Percentiles rank a stretch among this genome's conserved stretches.
These are phyloP conservation scores for Eidolon dupreanum DNA, from an alignment of 2,797 vertebrate genomes.

Conservation along the genomic window DNA sequence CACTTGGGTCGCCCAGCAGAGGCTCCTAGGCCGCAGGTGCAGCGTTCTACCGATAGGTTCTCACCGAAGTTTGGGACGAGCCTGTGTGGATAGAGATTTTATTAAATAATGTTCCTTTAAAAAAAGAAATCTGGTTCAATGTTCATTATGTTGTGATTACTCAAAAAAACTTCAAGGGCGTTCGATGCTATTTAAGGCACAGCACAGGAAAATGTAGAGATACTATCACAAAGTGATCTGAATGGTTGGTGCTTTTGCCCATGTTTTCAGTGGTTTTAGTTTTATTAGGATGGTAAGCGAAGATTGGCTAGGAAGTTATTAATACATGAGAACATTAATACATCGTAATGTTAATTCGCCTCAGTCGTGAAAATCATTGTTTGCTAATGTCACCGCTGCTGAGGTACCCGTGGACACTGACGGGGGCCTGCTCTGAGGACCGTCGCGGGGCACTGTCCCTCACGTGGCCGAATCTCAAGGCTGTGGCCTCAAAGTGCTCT, in stretches of 20 bases:
- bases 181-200: not conserved
- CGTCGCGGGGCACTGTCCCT: too few species aligned
- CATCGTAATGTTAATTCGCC: not conserved
- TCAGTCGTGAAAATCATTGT: not conserved
- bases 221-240: not conserved
- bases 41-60: not conserved
- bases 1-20: not conserved
- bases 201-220: not conserved
- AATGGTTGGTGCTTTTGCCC: not conserved
- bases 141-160: not conserved
- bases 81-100: not conserved
- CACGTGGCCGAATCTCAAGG: not conserved
- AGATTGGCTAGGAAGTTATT: not conserved
- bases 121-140: not conserved
- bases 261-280: not conserved
- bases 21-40: too few species aligned
- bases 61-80: not conserved
- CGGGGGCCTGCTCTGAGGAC: too few species aligned
- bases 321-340: not conserved
- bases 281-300: not conserved
- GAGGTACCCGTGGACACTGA: not conserved
- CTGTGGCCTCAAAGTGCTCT: not conserved
- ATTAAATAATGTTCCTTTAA: not conserved
- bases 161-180: not conserved
- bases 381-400: not conserved